A percentile compares a stretch with the other conserved stretches of the same genome.
Evolutionary conservation across 2,888 invertebrate genomes (phyloP).

Genomic region (Therioaphis trifolii): DNA sequence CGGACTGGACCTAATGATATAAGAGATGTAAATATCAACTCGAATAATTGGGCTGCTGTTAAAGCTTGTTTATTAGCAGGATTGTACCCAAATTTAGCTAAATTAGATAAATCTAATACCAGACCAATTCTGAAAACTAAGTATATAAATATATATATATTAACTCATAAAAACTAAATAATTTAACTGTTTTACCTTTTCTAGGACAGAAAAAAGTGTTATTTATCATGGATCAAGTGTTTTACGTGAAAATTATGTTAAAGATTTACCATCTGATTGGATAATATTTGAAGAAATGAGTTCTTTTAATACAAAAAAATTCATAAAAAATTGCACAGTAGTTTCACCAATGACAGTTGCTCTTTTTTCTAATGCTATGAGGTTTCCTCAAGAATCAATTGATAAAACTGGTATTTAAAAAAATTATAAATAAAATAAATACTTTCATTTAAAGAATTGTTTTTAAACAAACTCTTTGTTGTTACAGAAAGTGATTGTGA

Average conservation of each 20-base stretch:
- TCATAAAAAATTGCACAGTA: slow-evolving; percentile 82
- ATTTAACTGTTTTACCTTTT: not conserved
- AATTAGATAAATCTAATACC: slow-evolving; percentile 76
- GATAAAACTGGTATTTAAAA: slow-evolving; percentile 13
- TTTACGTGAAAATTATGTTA: slow-evolving; percentile 66
- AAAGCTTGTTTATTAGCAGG: slow-evolving; percentile 91
- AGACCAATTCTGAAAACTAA: slow-evolving; percentile 74
- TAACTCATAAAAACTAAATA: too few relatives aligned
- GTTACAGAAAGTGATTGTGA: slow-evolving; percentile 34
- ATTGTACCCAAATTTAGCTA: slow-evolving; percentile 88
- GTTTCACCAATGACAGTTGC: slow-evolving; percentile 85
- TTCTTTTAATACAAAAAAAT: slow-evolving; percentile 76
- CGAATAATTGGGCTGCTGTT: slow-evolving; percentile 89
- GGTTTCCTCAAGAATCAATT: slow-evolving; percentile 45
- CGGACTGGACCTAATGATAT: slow-evolving; percentile 71
- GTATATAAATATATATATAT: slow-evolving; percentile 67
- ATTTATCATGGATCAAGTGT: slow-evolving; percentile 57
- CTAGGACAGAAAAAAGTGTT: slow-evolving; percentile 61
- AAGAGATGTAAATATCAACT: slow-evolving; percentile 83
- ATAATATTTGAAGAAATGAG: slow-evolving; percentile 88
- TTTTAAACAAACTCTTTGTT: not conserved
- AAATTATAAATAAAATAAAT: not conserved
- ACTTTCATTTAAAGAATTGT: not conserved
- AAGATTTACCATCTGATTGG: slow-evolving; percentile 81
- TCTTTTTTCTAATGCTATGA: slow-evolving; percentile 73